Evolutionary conservation across 2,888 invertebrate species (phyloP).

Genomic region (Ceratothoa steindachneri): DNA sequence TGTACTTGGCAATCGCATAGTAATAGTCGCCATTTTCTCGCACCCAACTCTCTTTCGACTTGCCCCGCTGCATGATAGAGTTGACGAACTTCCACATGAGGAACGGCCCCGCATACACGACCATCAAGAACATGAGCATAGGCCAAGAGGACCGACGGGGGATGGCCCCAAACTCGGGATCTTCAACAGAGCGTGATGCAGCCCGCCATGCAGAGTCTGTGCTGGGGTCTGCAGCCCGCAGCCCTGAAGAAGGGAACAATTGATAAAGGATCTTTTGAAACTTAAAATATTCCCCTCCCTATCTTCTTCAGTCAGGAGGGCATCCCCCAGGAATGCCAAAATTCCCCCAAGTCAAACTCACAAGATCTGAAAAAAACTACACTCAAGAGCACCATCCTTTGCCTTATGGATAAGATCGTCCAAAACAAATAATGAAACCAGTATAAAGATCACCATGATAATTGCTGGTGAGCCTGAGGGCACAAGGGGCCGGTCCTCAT

Average conservation of each 20-base stretch:
- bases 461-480: no score
- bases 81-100: constrained; percentile 70
- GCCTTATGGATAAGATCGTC: no score
- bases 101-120: constrained; percentile 87
- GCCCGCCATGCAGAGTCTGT: constrained; percentile 54
- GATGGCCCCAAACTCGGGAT: constrained; percentile 52
- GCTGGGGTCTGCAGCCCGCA: constrained; percentile 51
- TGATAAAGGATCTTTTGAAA: no score
- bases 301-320: no score
- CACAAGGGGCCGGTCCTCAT: no score
- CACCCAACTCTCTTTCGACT: constrained; percentile 53
- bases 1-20: constrained; percentile 62
- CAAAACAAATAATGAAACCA: no score
- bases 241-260: constrained; percentile 49
- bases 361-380: no score
- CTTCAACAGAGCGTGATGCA: constrained; percentile 54
- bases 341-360: no score
- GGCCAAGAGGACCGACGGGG: constrained; percentile 69
- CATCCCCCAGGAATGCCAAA: no score
- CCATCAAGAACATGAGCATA: constrained; percentile 78
- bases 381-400: no score
- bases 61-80: neutral
- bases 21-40: constrained; percentile 57
- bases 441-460: no score
- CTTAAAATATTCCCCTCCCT: no score